Base-by-base conservation (phyloP, 2,888 invertebrate genomes). In the Alentia gelatinosa region DNA sequence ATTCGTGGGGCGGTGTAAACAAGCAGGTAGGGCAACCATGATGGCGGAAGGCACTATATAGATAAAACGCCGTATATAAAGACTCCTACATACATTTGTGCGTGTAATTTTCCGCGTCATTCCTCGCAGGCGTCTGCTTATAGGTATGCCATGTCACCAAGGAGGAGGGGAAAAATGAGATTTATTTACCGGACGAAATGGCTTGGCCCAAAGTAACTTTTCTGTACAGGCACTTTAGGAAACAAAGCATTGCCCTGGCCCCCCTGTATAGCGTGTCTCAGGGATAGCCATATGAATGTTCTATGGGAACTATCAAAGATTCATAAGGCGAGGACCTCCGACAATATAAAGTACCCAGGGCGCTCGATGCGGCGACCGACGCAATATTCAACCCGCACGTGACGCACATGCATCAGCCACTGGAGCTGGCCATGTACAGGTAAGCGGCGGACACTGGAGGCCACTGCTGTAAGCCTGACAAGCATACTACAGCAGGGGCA, bases 241-340 rank as follows among this genome's bases (percentile, higher is more conserved):
- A 56, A 56, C 56, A 56, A 56, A 56, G 56, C 56, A 56, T 56
- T n/a, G 19, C 56, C n/a, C 23, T 12, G 56, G 56, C 56, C 56
- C 19, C 9, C 19, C 56, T n/a, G n/a, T n/a, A n/a, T n/a, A n/a
- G 56, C 56, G 19, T 19, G 56, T n/a, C 9, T n/a, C 56, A 56
- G 56, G n/a, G 56, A 56, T 56, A 19, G 56, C 19, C 56, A 56
- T 56, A 56, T 56, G 56, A 56, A 56, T 56, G 56, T 23, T 79
- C 79, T 79, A 39, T 79, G 79, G 79, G 33, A 19, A 19, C 79
- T 79, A 79, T 79, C 79, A 79, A 79, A 79, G 79, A 79, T 79
- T 79, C 79, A 79, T 79, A 79, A 39, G 79, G 79, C 15, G 37
- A 39, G 26, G 37, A 15, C 79, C 35, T 79, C 79, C 9, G 79